A percentile compares a stretch with the other conserved stretches of the same genome.
These are phyloP conservation scores for Eurystomus glaucurus DNA, from an alignment of 2,797 vertebrate genomes.

Conservation along the genomic window DNA sequence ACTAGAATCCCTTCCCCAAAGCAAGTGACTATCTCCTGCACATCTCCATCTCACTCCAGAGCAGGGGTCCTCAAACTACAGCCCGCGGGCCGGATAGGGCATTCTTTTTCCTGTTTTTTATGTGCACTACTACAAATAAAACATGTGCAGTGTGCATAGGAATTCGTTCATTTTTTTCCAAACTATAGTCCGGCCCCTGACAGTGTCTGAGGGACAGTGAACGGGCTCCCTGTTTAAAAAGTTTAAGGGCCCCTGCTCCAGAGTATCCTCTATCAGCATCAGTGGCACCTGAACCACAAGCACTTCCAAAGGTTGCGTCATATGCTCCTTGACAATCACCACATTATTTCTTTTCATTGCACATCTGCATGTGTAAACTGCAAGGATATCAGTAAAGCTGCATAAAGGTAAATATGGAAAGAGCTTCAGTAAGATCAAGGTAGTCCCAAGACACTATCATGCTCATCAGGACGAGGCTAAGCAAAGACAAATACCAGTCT, in stretches of 20 bases:
- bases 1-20: neutral
- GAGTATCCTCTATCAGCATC: neutral
- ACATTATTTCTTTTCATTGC: neutral
- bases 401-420: neutral
- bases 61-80: too few relatives aligned
- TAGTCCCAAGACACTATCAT: neutral
- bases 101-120: too few relatives aligned
- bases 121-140: too few relatives aligned
- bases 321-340: neutral
- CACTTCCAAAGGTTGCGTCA: neutral
- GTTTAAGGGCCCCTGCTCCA: neutral
- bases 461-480: neutral
- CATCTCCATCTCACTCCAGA: neutral
- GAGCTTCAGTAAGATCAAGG: neutral
- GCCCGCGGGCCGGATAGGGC: too few relatives aligned
- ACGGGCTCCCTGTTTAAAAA: too few relatives aligned
- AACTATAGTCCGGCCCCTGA: too few relatives aligned
- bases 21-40: fast-evolving
- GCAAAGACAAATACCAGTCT: neutral
- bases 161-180: too few relatives aligned
- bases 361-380: neutral
- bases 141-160: too few relatives aligned
- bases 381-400: neutral
- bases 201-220: too few relatives aligned
- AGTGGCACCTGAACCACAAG: neutral